A percentile compares a stretch with the other conserved stretches of the same genome.
These are phyloP conservation scores for Leptinotarsa haldemani DNA, from an alignment of 2,888 invertebrate genomes.

Conservation along the genomic window DNA sequence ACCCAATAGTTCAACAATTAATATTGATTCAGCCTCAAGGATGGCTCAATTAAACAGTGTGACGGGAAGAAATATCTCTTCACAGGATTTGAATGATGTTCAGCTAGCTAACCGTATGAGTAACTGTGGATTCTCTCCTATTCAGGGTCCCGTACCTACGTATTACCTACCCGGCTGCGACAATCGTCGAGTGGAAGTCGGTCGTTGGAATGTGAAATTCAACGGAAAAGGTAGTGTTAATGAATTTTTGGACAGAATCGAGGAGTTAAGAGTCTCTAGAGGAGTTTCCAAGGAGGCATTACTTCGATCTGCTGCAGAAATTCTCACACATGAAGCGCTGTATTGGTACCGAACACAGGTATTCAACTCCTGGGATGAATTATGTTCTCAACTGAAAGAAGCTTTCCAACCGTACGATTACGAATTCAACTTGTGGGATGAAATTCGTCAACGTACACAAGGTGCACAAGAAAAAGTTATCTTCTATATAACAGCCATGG, in stretches of 20 bases:
- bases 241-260: slow-evolving; percentile 6
- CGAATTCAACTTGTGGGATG: slow-evolving; percentile 27
- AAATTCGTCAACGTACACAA: slow-evolving; percentile 35
- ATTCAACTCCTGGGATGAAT: slow-evolving; percentile 27
- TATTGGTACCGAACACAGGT: slow-evolving; percentile 22
- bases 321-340: slow-evolving; percentile 18
- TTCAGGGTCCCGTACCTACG: too few species aligned
- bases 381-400: slow-evolving; percentile 10
- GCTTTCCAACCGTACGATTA: slow-evolving; percentile 31
- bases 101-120: too few species aligned
- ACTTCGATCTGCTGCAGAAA: slow-evolving; percentile 19
- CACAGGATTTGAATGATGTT: too few species aligned
- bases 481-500: slow-evolving; percentile 27
- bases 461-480: slow-evolving; percentile 23
- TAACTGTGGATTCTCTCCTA: neutral
- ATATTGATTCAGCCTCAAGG: too few species aligned
- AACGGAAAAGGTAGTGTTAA: neutral
- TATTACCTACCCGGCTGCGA: too few species aligned
- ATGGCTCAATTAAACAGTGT: too few species aligned
- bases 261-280: slow-evolving; percentile 23
- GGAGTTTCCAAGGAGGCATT: slow-evolving; percentile 15
- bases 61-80: too few species aligned
- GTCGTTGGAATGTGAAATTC: neutral
- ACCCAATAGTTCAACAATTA: too few species aligned
- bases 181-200: neutral